Evolutionary conservation across 2,888 invertebrate genomes (phyloP).

Genomic region (Lasioglossum pauxillum): DNA sequence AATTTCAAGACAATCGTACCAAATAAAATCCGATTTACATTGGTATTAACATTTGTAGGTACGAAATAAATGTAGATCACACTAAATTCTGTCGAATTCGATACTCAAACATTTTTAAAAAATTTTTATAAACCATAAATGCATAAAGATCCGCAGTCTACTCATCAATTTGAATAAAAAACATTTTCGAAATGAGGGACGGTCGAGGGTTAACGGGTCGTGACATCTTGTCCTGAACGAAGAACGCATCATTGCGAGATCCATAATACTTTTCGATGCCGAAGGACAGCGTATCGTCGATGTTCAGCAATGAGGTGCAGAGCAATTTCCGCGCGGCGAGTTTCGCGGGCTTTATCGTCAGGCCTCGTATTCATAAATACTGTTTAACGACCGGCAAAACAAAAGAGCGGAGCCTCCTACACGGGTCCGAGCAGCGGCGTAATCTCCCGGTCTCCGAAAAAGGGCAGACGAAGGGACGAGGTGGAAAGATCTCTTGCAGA

Average conservation of each 20-base stretch:
- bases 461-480: neutral
- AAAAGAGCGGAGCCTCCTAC: slow-evolving; percentile 6
- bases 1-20: too few species aligned
- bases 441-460: slow-evolving; percentile 18
- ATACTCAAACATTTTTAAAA: too few species aligned
- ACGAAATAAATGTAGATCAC: too few species aligned
- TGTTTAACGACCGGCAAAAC: slow-evolving; percentile 9
- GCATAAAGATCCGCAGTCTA: too few species aligned
- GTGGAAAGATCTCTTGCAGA: slow-evolving; percentile 12
- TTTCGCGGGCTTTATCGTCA: neutral
- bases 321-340: neutral
- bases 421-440: neutral
- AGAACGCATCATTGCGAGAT: neutral
- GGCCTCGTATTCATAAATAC: neutral
- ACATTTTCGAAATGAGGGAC: too few species aligned
- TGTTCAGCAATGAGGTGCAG: neutral
- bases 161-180: too few species aligned
- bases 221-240: neutral
- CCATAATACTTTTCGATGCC: neutral
- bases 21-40: too few species aligned
- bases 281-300: neutral
- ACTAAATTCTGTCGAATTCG: too few species aligned
- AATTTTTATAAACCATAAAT: too few species aligned
- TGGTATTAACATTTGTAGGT: too few species aligned
- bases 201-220: too few species aligned